phyloP scores from a whole-genome alignment of 2,113 vertebrate species.

The Chunga burmeisteri region DNA sequence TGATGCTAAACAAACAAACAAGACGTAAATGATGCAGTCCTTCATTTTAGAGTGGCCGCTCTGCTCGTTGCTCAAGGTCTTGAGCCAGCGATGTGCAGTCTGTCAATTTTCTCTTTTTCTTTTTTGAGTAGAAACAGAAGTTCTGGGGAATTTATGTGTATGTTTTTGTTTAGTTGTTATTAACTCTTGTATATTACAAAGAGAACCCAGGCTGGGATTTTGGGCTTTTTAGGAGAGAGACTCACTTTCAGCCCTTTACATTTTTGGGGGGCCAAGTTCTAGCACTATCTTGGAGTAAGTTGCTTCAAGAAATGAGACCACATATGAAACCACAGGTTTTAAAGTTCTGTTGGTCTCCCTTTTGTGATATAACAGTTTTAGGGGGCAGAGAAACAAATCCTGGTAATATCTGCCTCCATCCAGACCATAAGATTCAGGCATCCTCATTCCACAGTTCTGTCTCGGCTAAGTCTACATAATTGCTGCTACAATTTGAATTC shows the following conservation, averaged over 20 bases:
- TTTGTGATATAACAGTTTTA: not conserved
- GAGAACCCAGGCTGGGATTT: not conserved
- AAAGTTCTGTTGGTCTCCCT: not conserved
- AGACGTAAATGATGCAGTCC: not conserved
- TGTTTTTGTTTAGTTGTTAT: not conserved
- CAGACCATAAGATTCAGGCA: not conserved
- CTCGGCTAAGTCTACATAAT: not conserved
- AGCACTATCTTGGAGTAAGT: not conserved
- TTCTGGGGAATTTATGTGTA: not conserved
- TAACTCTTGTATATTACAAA: not conserved
- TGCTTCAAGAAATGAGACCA: not conserved
- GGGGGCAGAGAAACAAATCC: not conserved
- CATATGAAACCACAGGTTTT: not conserved
- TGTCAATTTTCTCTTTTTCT: not conserved
- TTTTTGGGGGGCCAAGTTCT: not conserved
- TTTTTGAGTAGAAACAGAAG: not conserved
- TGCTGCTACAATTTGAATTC: constrained; percentile 18
- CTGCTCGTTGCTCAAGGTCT: not conserved
- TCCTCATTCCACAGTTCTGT: not conserved
- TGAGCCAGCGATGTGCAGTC: not conserved
- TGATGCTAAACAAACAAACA: not conserved
- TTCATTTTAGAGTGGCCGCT: not conserved
- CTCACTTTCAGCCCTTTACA: not conserved
- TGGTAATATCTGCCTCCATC: not conserved
- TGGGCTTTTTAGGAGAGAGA: not conserved